Base-by-base conservation (phyloP, 1,140 invertebrate species). In the Xylocopa sonorina region DNA sequence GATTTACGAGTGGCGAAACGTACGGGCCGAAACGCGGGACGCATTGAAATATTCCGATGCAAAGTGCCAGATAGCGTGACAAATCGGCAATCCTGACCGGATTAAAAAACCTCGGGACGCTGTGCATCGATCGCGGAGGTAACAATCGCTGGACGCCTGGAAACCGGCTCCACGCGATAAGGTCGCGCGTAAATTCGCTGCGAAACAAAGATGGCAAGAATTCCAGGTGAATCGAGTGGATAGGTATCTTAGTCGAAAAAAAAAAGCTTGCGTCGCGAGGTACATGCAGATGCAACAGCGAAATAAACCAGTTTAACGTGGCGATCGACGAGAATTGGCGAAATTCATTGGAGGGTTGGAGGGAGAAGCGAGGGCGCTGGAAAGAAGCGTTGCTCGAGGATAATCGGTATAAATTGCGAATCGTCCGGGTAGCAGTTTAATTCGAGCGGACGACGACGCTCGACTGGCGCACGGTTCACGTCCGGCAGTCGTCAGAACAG, bases 1-100 rank as follows among this genome's bases (percentile, higher is more conserved):
- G 78, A 81, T 85, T 85, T 85, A 81, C 78, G 82, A 84, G 62
- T 72, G 57, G 51, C 66, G 48, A 71, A 64, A 76, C 68, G 12
- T 27, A 16, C 41, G 18, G 14, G 3, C 43, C 41, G 32, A 38
- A 0, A 34, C 43, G 50, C 41, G 32, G 48, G 1, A 34, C 43
- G 50, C 67, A 41, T 83, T 81, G 63, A 84, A 74, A 64, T 76
- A 68, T 60, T 50, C 68, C 51, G 53, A 78, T 79, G 62, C 68
- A 46, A 66, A 58, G 69, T 29, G 73, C 57, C 34, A 80, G 81
- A 80, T 84, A 75, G 50, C 67, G 43, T 53, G 76, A 78, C 76
- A 78, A 78, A 78, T 78, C 58, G 55, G 43, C 43, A 6, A 29
- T 24, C 18, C 10, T 24, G 5, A 7, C 3, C 4, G 60, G 64